A percentile compares a stretch with the other conserved stretches of the same genome.
These are phyloP conservation scores for Brachynemurus nebulosus DNA, from an alignment of 2,888 invertebrate species.

Conservation along the genomic window DNA sequence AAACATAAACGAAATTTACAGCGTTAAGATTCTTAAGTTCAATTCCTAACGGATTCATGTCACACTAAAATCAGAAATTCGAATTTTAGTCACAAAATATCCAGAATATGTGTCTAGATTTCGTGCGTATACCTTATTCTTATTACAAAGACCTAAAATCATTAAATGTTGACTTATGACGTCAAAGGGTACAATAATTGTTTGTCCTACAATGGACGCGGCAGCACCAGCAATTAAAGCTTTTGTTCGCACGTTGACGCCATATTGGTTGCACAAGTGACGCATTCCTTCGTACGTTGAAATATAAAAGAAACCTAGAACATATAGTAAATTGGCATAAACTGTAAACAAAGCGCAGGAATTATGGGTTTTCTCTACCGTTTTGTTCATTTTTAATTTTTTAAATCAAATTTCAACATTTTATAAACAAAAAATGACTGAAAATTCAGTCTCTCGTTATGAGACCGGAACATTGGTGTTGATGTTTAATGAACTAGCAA, in stretches of 20 bases:
- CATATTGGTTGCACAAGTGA: constrained; percentile 56
- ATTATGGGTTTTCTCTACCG: no score
- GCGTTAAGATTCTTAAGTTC: no score
- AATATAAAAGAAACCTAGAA: constrained; percentile 81
- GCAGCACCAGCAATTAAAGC: constrained; percentile 80
- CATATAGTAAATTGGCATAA: not conserved
- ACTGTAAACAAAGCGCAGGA: no score
- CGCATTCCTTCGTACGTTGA: constrained; percentile 87
- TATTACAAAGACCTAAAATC: constrained; percentile 56
- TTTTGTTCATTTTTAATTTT: not conserved
- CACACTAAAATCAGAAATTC: constrained; percentile 7
- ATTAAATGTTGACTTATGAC: constrained; percentile 93
- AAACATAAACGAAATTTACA: constrained; percentile 61
- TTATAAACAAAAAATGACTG: no score
- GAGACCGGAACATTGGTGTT: no score
- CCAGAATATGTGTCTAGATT: not conserved
- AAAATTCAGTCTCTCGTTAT: not conserved
- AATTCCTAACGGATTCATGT: constrained; percentile 62
- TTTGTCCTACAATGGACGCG: constrained; percentile 88
- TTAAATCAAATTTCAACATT: no score
- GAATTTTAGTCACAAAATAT: not conserved
- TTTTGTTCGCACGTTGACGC: constrained; percentile 50
- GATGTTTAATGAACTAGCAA: no score
- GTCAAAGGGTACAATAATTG: constrained; percentile 92
- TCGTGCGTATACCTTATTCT: constrained; percentile 21